Conservation (phyloP, 1,140 invertebrate species). For the Euura lappo region DNA sequence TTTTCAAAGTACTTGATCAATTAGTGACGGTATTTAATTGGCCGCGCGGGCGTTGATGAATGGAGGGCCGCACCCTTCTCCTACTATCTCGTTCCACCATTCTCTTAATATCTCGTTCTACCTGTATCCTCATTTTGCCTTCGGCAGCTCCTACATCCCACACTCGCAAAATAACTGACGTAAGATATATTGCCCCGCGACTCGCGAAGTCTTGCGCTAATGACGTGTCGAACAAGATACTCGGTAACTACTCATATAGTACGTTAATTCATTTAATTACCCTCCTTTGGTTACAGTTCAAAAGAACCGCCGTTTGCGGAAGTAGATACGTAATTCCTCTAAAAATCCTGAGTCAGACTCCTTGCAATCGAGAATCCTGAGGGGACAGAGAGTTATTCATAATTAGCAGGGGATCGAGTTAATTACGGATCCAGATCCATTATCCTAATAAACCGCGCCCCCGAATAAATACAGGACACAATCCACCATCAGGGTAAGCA, state of each 20-base stretch:
- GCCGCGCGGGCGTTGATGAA: conserved; percentile 11
- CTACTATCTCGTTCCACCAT: not conserved
- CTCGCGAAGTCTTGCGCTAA: not conserved
- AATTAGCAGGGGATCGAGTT: conserved; percentile 6
- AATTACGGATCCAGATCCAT: conserved; percentile 7
- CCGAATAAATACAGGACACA: conserved; percentile 1
- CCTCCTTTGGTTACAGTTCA: not conserved
- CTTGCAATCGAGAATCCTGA: not conserved
- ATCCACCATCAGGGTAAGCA: not conserved
- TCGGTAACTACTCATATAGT: not conserved
- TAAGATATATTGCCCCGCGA: not conserved
- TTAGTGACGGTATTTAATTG: conserved; percentile 13
- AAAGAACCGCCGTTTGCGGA: not conserved
- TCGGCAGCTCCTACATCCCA: not conserved
- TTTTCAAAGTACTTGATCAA: conserved; percentile 10
- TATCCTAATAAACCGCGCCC: conserved; percentile 4
- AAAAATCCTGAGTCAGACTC: not conserved
- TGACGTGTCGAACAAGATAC: conserved; percentile 10
- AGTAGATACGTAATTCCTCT: not conserved
- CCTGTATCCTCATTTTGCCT: not conserved
- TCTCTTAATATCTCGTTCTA: not conserved
- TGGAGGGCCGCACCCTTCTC: not conserved
- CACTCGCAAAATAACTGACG: not conserved
- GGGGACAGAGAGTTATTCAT: not conserved
- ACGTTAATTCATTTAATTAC: conserved; percentile 5